Conservation (phyloP, 1,140 invertebrate species). For the Leguminivora glycinivorella region DNA sequence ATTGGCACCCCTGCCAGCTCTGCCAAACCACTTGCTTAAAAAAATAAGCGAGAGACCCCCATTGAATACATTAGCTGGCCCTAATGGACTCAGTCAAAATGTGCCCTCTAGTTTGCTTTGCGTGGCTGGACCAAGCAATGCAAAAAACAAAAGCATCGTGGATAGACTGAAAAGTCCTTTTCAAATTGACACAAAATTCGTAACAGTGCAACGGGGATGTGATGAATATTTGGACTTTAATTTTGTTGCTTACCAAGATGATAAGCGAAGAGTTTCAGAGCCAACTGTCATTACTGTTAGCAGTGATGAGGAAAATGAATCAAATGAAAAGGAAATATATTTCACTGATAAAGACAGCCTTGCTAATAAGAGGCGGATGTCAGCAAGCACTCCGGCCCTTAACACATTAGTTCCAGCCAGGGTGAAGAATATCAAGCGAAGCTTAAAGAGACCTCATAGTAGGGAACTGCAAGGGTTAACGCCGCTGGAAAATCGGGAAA, state of each 20-base stretch:
- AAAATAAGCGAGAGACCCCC: conserved; percentile 42
- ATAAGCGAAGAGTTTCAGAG: conserved; percentile 30
- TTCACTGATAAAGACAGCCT: conserved; percentile 38
- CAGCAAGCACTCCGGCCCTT: conserved; percentile 43
- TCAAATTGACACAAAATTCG: conserved; percentile 44
- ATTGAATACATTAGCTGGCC: conserved; percentile 46
- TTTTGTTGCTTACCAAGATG: conserved; percentile 50
- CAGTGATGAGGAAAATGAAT: conserved; percentile 47
- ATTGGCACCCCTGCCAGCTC: conserved; percentile 47
- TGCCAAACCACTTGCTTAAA: conserved; percentile 47
- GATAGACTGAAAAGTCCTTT: conserved; percentile 34
- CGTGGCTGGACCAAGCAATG: conserved; percentile 41
- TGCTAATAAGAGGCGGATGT: conserved; percentile 31
- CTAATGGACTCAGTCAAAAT: conserved; percentile 30
- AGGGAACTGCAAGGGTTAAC: conserved; percentile 61
- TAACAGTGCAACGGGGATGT: conserved; percentile 50
- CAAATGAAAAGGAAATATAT: conserved; percentile 33
- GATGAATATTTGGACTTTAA: conserved; percentile 53
- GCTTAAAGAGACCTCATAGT: conserved; percentile 64
- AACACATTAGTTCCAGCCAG: conserved; percentile 45
- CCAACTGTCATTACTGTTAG: conserved; percentile 43
- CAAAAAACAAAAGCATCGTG: conserved; percentile 18
- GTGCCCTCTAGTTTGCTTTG: background rate
- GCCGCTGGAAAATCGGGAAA: conserved; percentile 36
- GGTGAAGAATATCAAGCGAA: conserved; percentile 62